Conservation (phyloP, 1,140 invertebrate genomes). For the Ylistrum balloti region DNA sequence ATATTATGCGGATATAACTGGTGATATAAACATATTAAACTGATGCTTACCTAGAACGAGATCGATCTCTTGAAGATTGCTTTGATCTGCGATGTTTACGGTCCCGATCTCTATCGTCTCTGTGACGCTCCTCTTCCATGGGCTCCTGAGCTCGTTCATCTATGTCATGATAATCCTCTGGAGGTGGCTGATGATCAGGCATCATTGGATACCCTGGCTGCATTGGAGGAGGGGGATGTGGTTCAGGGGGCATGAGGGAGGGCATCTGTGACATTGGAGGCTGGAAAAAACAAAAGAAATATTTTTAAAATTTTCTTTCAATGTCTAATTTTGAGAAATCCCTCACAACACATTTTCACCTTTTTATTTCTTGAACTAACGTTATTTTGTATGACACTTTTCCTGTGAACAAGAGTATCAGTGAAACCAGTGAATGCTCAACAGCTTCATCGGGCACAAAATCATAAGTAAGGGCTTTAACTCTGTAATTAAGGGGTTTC, state of each 20-base stretch:
- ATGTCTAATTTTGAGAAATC: too few species aligned
- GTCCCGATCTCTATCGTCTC: slow-evolving; percentile 63
- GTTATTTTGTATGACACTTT: too few species aligned
- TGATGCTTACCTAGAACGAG: slow-evolving; percentile 70
- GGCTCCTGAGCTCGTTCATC: slow-evolving; percentile 48
- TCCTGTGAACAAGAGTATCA: too few species aligned
- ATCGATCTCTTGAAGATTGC: slow-evolving; percentile 68
- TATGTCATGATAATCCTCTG: slow-evolving; percentile 50
- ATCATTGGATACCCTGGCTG: slow-evolving; percentile 30
- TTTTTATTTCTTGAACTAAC: too few species aligned
- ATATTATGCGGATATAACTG: too few species aligned
- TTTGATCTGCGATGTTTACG: slow-evolving; percentile 63
- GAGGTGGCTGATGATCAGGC: slow-evolving; percentile 42
- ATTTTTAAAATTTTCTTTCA: neutral
- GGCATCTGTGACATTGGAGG: slow-evolving; percentile 45
- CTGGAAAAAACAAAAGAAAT: neutral
- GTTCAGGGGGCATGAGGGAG: slow-evolving; percentile 51
- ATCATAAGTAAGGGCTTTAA: too few species aligned
- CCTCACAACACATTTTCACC: too few species aligned
- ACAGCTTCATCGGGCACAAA: too few species aligned
- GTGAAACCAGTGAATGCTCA: too few species aligned
- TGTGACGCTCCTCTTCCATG: slow-evolving; percentile 62
- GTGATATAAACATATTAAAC: too few species aligned
- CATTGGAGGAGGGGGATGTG: slow-evolving; percentile 49
- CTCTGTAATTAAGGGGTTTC: too few species aligned